Percentiles rank a stretch among this genome's conserved stretches.
These are phyloP conservation scores for Oreortyx pictus DNA, from an alignment of 2,797 vertebrate species.

Conservation along the genomic window DNA sequence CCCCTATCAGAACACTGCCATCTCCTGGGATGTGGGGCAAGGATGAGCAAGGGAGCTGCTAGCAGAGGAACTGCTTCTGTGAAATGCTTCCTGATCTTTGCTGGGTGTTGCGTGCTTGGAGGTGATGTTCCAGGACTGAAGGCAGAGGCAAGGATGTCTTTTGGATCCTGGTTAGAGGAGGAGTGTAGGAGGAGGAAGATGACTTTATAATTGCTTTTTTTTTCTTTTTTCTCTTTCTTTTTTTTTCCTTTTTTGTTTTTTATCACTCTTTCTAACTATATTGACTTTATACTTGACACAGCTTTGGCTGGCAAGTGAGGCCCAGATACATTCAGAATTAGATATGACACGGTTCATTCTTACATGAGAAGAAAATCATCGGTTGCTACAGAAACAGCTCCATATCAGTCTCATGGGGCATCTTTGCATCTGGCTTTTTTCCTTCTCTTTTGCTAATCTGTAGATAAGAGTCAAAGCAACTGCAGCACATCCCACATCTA, in stretches of 20 bases:
- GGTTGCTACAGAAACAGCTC: constrained; percentile 72
- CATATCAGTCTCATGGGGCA: constrained; percentile 64
- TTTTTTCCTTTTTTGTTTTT: constrained; percentile 29
- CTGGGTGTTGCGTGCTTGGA: neutral
- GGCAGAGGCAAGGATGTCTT: neutral
- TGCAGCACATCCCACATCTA: constrained; percentile 65
- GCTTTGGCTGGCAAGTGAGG: constrained; percentile 66
- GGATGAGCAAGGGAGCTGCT: neutral
- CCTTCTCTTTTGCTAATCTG: constrained; percentile 70
- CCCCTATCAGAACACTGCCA: rapidly evolving
- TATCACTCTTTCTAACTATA: constrained; percentile 53
- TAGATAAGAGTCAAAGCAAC: constrained; percentile 66
- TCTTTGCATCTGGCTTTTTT: constrained; percentile 68
- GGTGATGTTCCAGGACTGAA: neutral
- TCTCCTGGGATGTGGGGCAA: rapidly evolving
- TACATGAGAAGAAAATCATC: constrained; percentile 65
- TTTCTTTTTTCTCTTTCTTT: constrained; percentile 49
- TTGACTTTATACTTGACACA: constrained; percentile 63
- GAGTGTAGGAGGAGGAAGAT: constrained; percentile 18
- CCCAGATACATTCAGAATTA: constrained; percentile 64
- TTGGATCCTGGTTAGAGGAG: neutral
- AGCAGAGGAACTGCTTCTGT: neutral
- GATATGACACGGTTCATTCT: constrained; percentile 58
- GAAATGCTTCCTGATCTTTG: neutral
- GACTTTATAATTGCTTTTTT: constrained; percentile 68